Evolutionary conservation across 2,797 vertebrate species (phyloP).

Genomic region (Clarias laeviceps): DNA sequence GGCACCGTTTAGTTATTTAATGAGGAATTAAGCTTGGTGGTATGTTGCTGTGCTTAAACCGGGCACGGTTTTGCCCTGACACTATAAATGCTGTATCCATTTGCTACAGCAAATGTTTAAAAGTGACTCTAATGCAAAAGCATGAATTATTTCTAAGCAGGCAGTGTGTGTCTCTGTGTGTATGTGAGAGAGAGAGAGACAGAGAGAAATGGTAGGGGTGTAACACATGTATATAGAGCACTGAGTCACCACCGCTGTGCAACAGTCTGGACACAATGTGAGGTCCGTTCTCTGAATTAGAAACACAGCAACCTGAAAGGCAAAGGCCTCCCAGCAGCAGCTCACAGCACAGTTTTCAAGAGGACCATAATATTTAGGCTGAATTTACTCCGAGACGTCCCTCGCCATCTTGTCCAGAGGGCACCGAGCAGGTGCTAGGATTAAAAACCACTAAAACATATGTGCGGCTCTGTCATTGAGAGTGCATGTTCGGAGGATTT

Average conservation of each 20-base stretch:
- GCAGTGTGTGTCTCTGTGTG: conserved; percentile 5
- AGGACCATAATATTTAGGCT: conserved; percentile 39
- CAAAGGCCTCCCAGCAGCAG: conserved; percentile 49
- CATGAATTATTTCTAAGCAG: conserved; percentile 57
- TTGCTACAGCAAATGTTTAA: conserved; percentile 45
- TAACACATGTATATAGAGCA: conserved; percentile 44
- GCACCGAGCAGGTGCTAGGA: conserved; percentile 21
- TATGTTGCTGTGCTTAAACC: conserved; percentile 32
- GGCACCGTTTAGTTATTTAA: conserved; percentile 36
- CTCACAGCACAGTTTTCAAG: conserved; percentile 33
- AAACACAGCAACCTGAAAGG: conserved; percentile 58
- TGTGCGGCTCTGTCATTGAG: conserved; percentile 1
- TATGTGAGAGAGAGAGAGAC: neutral
- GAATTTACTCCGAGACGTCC: conserved; percentile 11
- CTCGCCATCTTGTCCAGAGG: conserved; percentile 30
- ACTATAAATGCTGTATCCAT: conserved; percentile 43
- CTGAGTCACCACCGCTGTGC: conserved; percentile 60
- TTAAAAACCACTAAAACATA: conserved; percentile 18
- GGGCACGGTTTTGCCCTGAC: conserved; percentile 13
- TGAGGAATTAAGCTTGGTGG: conserved; percentile 27
- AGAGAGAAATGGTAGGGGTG: conserved; percentile 32
- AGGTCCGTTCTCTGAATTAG: conserved; percentile 57
- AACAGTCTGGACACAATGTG: conserved; percentile 60
- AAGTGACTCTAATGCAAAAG: conserved; percentile 46
- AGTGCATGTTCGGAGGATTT: neutral